These are phyloP conservation scores for Craterocephalus amniculus DNA, from an alignment of 2,797 vertebrate species.

Conservation along the genomic window DNA sequence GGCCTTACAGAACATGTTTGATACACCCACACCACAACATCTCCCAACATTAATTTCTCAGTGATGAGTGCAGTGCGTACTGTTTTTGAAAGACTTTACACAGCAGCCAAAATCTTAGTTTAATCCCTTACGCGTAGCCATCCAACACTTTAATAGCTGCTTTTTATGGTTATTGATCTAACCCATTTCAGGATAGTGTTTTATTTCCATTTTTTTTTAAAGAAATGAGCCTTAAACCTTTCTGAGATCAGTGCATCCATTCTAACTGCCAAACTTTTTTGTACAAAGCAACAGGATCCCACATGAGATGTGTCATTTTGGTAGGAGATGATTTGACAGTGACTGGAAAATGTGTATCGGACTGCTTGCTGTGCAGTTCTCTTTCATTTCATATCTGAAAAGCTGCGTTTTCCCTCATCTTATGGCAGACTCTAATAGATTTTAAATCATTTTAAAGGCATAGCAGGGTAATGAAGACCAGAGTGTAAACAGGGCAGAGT, in stretches of 20 bases:
- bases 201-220: conserved; percentile 64
- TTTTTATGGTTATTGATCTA: conserved; percentile 72
- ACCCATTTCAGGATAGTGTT: conserved; percentile 62
- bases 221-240: conserved; percentile 58
- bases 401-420: conserved; percentile 1
- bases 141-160: conserved; percentile 63
- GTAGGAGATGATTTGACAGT: conserved; percentile 47
- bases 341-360: conserved; percentile 47
- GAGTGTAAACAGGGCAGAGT: conserved; percentile 72
- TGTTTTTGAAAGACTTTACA: conserved; percentile 56
- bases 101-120: conserved; percentile 61
- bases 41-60: conserved; percentile 61
- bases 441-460: conserved; percentile 70
- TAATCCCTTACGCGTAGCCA: conserved; percentile 54
- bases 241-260: conserved; percentile 52
- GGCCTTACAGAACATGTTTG: conserved; percentile 51
- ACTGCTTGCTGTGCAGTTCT: conserved; percentile 23
- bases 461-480: conserved; percentile 77
- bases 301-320: conserved; percentile 47
- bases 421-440: conserved; percentile 55
- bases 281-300: conserved; percentile 43
- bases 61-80: conserved; percentile 43
- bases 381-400: conserved; percentile 30
- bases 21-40: conserved; percentile 59
- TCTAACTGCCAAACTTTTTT: conserved; percentile 39